phyloP scores from a whole-genome alignment of 2,113 vertebrate genomes.

The Campylomormyrus numenius region DNA sequence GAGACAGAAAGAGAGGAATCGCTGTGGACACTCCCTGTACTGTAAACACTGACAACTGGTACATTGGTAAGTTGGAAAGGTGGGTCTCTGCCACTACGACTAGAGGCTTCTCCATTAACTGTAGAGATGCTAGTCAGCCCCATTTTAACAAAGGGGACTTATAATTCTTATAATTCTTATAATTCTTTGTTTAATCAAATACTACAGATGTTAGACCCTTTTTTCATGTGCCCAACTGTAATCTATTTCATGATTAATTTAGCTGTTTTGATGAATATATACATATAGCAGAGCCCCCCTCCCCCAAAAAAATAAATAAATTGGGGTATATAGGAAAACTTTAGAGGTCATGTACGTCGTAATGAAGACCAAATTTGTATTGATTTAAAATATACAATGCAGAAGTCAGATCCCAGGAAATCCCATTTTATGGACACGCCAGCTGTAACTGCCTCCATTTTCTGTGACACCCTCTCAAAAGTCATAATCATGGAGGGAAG shows the following conservation, averaged over 20 bases:
- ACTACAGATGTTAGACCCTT: background rate
- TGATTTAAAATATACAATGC: background rate
- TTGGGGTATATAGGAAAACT: background rate
- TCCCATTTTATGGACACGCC: background rate
- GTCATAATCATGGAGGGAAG: background rate
- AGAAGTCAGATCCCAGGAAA: background rate
- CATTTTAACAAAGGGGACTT: background rate
- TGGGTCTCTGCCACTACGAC: background rate
- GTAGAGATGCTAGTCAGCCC: background rate
- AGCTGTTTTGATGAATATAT: background rate
- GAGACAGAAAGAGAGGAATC: background rate
- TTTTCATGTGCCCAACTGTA: background rate
- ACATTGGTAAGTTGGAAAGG: background rate
- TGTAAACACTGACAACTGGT: background rate
- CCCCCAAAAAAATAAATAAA: background rate
- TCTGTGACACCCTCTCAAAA: background rate
- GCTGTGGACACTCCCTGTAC: background rate
- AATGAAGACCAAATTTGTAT: background rate
- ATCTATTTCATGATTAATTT: background rate
- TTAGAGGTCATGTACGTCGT: background rate
- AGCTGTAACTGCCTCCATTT: background rate
- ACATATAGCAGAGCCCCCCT: background rate
- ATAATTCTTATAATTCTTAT: background rate
- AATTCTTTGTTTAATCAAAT: background rate
- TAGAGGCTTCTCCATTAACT: background rate